Evolutionary conservation across 2,888 invertebrate species (phyloP), one percentile per base, ranked within the genome.

Genomic region (Coelopa pilipes): DNA sequence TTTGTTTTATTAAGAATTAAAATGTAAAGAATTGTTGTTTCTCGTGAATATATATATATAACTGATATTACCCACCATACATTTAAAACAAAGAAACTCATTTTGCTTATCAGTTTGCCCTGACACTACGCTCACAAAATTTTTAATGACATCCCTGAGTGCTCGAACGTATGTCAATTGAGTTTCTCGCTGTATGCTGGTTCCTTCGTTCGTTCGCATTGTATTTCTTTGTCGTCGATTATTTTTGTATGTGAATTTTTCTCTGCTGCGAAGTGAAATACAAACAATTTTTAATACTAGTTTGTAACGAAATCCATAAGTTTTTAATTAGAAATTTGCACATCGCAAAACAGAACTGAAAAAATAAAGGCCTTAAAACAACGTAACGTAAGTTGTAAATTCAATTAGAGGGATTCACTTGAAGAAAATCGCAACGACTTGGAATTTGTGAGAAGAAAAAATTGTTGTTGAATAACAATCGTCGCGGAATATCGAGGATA

Each of bases 391-490:
- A 66, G 49, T 66, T 19, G 50, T 50, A 66, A 66, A 66, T 66
- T 49, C 45, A 66, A 50, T 66, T 66, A 66, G 66, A 46, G 65
- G 12, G 46, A 19, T 46, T 45, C 7, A 2, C 2, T 17, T 65
- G 50, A 24, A 45, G 24, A 66, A 17, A 50, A 50, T 34, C n/a
- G 15, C 4, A 53, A 62, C 5, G 45, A 24, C 19, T 21, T 59
- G 9, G 15, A 21, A 21, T 13, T 50, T 17, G 50, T 50, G 50
- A 21, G 50, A 50, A 49, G 66, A 19, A 13, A 19, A 66, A 66
- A 59, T 7, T 60, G n/a, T 19, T 19, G 66, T 66, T 66, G 49
- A 66, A 66, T 66, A 66, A 66, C 50, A 66, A 66, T 50, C 50
- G 2, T 17, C 2, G 12, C 15, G 63, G 13, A 45, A n/a, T 63